Evolutionary conservation across 2,888 invertebrate species (phyloP).

Genomic region (Cheilosia scutellata): DNA sequence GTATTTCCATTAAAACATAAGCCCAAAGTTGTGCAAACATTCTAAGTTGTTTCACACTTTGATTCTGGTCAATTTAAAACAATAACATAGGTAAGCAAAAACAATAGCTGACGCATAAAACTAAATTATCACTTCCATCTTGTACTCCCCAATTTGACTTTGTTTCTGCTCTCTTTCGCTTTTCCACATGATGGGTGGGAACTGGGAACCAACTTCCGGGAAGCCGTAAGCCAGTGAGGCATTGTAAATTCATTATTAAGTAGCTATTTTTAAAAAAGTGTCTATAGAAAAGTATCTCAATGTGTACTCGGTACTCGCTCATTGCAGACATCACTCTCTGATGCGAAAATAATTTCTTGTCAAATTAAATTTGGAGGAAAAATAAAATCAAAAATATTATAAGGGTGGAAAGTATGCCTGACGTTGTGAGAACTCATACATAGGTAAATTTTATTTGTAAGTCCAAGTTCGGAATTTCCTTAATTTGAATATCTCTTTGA

Average conservation of each 20-base stretch:
- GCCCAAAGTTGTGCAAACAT: not conserved
- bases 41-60: constrained; percentile 2
- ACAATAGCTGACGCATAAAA: constrained; percentile 45
- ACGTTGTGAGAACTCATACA: not conserved
- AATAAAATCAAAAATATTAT: not conserved
- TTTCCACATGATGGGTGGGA: not conserved
- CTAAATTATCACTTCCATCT: constrained; percentile 48
- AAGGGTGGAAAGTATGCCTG: constrained; percentile 10
- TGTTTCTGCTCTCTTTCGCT: constrained; percentile 9
- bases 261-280: not conserved
- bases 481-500: not conserved
- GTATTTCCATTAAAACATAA: not conserved
- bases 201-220: constrained; percentile 27
- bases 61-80: not conserved
- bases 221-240: constrained; percentile 3
- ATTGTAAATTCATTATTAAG: not conserved
- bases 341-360: not conserved
- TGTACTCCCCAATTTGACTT: constrained; percentile 17
- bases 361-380: not conserved
- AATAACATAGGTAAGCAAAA: constrained; percentile 4
- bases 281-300: constrained; percentile 5
- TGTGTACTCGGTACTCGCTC: not conserved
- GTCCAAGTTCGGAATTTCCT: not conserved
- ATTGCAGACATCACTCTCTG: not conserved
- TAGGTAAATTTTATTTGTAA: not conserved